Conservation (phyloP, 92 coral and sea anemone species). For the Palythoa grandis region DNA sequence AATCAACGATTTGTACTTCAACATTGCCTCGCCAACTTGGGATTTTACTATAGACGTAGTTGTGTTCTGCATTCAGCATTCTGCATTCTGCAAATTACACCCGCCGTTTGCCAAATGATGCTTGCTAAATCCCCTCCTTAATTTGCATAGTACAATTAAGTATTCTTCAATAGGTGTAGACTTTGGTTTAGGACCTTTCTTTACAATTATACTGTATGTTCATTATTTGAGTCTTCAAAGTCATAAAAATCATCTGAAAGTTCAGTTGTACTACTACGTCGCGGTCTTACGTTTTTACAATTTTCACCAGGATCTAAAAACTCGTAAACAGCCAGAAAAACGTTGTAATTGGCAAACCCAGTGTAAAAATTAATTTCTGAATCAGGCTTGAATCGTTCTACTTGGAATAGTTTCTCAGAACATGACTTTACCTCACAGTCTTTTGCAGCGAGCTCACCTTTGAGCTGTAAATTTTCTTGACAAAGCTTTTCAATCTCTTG, state of each 20-base stretch:
- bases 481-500: conserved; percentile 33
- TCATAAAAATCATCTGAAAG: conserved; percentile 7
- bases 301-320: conserved; percentile 1
- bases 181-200: conserved; percentile 38
- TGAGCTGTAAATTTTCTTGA: conserved; percentile 19
- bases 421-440: conserved; percentile 5
- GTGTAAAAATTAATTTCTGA: conserved; percentile 1
- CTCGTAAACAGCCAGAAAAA: not conserved
- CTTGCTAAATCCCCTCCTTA: conserved; percentile 22
- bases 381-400: not conserved
- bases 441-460: conserved; percentile 28
- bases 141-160: not conserved
- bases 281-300: conserved; percentile 2
- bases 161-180: conserved; percentile 25
- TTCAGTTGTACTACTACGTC: not conserved
- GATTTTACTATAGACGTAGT: too few species aligned
- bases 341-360: not conserved
- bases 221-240: conserved; percentile 28
- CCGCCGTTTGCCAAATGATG: too few species aligned
- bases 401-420: conserved; percentile 19
- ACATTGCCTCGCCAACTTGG: too few species aligned
- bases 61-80: too few species aligned
- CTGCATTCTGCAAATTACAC: too few species aligned
- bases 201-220: conserved; percentile 18
- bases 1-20: too few species aligned